Evolutionary conservation across 2,113 vertebrate genomes (phyloP), one percentile per base, ranked within the genome.

Genomic region (Propithecus coquereli): DNA sequence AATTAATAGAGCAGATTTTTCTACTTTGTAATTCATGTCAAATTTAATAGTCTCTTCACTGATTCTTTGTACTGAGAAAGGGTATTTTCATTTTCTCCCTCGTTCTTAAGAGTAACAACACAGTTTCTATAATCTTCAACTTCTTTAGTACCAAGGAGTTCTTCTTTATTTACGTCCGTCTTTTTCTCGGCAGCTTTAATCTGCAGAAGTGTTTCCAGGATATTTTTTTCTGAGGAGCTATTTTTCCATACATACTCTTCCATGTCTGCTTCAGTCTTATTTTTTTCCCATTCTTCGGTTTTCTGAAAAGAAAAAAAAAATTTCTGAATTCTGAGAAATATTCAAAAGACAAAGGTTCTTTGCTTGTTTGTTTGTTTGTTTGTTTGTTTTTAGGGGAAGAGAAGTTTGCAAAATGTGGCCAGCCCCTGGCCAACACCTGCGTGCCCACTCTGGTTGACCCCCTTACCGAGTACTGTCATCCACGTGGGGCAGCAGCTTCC

Each of bases 191-290:
- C 98, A 2, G 96, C 94, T 94, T 97, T 98, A 91, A 99, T 99
- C 70, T 92, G 98, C 8, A 98, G 92, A 20, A 99, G 97, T 0
- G 98, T 98, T 61, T 99, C 98, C 92, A 99, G 47, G 54, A 98
- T 84, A 25, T 98, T 99, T 96, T 97, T 99, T 96, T 99, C 99
- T 61, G 99, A 99, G 0, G 96, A 25, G 93, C 99, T 99, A 0
- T 99, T 99, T 96, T 99, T 99, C 99, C 99, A 99, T 63, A 98
- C 73, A 61, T 99, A 99, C 59, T 99, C 99, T 77, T 99, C 99
- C 99, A 99, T 99, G 98, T 99, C 99, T 23, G 98, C 99, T 79
- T 98, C 98, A 0, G 99, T 98, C 98, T 99, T 99, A 43, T 99
- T 98, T 0, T 98, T 98, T 97, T 99, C 99, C 99, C 99, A 99